Conservation (phyloP, 2,888 invertebrate genomes). For the Notodonta ziczac region DNA sequence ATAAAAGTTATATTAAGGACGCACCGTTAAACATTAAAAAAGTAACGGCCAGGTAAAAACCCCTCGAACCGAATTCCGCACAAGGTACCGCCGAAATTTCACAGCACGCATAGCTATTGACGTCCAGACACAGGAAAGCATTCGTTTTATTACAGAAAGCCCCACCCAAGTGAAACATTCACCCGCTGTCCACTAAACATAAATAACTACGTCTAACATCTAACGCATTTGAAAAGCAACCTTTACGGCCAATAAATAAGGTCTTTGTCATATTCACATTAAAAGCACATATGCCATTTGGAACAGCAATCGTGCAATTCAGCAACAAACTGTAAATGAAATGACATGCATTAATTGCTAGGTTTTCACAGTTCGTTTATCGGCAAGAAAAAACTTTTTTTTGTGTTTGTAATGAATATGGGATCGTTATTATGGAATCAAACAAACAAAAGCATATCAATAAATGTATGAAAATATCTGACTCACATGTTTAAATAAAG, state of each 20-base stretch:
- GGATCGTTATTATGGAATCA: conserved; percentile 31
- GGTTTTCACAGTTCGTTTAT: conserved; percentile 73
- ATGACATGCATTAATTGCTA: conserved; percentile 72
- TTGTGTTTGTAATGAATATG: conserved; percentile 40
- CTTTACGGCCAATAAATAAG: conserved; percentile 34
- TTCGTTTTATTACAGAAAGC: conserved; percentile 73
- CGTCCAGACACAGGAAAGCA: conserved; percentile 66
- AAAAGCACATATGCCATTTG: conserved; percentile 35
- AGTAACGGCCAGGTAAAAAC: conserved; percentile 16
- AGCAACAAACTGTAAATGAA: conserved; percentile 69
- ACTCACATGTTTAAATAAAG: too few species aligned
- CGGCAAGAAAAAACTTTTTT: conserved; percentile 41
- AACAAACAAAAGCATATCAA: too few species aligned
- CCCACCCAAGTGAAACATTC: conserved; percentile 66
- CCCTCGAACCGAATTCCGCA: conserved; percentile 28
- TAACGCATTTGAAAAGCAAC: conserved; percentile 35
- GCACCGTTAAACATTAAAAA: conserved; percentile 13
- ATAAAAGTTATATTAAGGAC: background rate
- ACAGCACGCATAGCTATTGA: conserved; percentile 57
- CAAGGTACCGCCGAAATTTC: conserved; percentile 43
- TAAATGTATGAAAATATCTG: too few species aligned
- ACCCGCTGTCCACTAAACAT: conserved; percentile 41
- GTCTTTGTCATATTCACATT: conserved; percentile 30
- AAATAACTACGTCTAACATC: conserved; percentile 38
- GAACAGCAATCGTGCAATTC: conserved; percentile 28